These are phyloP conservation scores for Eugnorisma glareosa DNA, from an alignment of 2,888 invertebrate genomes.

Conservation along the genomic window DNA sequence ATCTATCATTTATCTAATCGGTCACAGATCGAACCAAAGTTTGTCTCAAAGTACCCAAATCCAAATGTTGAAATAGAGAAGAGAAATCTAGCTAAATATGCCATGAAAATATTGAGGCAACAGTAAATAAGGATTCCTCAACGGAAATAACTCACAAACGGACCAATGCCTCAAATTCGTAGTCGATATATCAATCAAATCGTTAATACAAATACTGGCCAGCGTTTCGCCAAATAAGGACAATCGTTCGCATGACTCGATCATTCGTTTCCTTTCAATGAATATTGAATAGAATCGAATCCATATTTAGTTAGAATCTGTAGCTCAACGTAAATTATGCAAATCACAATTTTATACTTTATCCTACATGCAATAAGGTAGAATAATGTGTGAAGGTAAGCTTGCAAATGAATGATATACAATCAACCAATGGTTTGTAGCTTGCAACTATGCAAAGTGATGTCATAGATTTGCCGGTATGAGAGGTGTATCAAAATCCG, in stretches of 20 bases:
- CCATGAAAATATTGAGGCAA: not conserved
- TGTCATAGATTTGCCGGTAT: conserved; percentile 62
- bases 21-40: not conserved
- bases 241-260: conserved; percentile 59
- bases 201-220: conserved; percentile 35
- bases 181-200: conserved; percentile 51
- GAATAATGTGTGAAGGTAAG: conserved; percentile 21
- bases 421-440: conserved; percentile 56
- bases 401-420: conserved; percentile 44
- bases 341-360: conserved; percentile 32
- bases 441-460: conserved; percentile 64
- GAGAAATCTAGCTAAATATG: not conserved
- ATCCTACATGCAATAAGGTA: conserved; percentile 18
- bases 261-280: conserved; percentile 52
- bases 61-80: not conserved
- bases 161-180: conserved; percentile 24
- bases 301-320: conserved; percentile 64
- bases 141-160: conserved; percentile 16
- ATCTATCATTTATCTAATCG: not conserved
- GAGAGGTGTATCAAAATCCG: conserved; percentile 49
- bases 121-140: conserved; percentile 5
- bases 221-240: conserved; percentile 61
- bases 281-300: conserved; percentile 59
- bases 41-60: not conserved
- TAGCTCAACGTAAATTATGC: conserved; percentile 16